Conservation (phyloP, 2,888 invertebrate species). For the Cerastis rubricosa region DNA sequence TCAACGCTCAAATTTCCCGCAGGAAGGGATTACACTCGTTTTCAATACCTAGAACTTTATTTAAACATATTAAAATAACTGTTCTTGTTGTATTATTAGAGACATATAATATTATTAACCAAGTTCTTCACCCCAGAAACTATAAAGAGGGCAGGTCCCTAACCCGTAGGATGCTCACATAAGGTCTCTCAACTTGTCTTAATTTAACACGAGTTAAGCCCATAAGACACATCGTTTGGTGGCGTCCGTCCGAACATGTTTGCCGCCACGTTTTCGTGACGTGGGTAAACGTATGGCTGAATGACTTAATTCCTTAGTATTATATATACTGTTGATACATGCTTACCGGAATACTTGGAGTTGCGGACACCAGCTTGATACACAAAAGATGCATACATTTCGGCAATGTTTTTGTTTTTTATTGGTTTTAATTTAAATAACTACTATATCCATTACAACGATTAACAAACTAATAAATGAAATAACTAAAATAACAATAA, state of each 20-base stretch:
- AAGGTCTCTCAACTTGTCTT: conserved; percentile 10
- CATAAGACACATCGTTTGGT: neutral
- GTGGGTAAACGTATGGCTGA: neutral
- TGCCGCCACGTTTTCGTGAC: neutral
- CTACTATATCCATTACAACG: no score
- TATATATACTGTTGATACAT: neutral
- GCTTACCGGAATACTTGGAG: no score
- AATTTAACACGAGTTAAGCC: conserved; percentile 7
- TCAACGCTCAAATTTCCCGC: no score
- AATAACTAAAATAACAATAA: no score
- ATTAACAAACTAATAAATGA: no score
- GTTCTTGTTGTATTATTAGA: no score
- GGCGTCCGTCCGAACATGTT: neutral
- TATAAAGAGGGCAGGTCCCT: neutral
- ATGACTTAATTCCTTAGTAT: neutral
- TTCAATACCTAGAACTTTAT: neutral
- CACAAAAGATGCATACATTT: neutral
- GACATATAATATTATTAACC: no score
- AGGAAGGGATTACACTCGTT: no score
- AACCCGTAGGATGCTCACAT: neutral
- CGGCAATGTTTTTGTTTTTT: no score
- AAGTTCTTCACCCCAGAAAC: neutral
- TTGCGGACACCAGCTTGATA: no score
- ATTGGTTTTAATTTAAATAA: no score
- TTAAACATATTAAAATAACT: no score